These are phyloP conservation scores for Acrobasis repandana DNA, from an alignment of 2,888 invertebrate species.

Conservation along the genomic window DNA sequence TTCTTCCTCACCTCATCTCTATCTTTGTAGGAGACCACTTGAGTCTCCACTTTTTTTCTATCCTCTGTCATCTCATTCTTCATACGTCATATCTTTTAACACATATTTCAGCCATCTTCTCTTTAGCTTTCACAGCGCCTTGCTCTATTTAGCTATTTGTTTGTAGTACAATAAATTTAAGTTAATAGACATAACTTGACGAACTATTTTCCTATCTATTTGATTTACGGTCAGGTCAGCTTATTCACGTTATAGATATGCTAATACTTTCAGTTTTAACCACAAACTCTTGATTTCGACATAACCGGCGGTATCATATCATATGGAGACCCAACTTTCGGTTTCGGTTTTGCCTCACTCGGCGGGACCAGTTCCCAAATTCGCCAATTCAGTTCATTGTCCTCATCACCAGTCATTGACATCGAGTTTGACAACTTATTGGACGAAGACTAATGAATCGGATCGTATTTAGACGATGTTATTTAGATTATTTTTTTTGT, in stretches of 20 bases:
- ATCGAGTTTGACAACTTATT: conserved; percentile 2
- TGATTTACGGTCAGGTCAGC: neutral
- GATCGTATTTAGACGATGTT: neutral
- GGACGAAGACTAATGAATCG: conserved; percentile 5
- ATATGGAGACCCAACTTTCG: neutral
- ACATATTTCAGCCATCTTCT: too few relatives aligned
- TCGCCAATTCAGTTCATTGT: neutral
- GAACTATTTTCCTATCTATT: neutral
- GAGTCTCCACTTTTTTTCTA: too few relatives aligned
- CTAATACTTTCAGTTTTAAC: conserved; percentile 7
- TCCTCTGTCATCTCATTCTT: too few relatives aligned
- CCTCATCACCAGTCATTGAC: conserved; percentile 2
- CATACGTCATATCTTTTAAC: too few relatives aligned
- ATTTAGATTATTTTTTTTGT: neutral
- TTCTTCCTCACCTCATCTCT: too few relatives aligned
- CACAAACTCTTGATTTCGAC: conserved; percentile 2
- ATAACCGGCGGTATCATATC: conserved; percentile 8
- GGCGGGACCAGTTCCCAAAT: neutral
- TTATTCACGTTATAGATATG: neutral
- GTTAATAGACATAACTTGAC: neutral
- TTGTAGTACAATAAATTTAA: too few relatives aligned
- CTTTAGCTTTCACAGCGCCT: too few relatives aligned
- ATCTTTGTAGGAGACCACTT: too few relatives aligned
- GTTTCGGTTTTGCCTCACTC: conserved; percentile 5
- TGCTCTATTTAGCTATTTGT: too few relatives aligned